phyloP scores from a whole-genome alignment of 1,140 invertebrate species.

The Drosophila sturtevanti region DNA sequence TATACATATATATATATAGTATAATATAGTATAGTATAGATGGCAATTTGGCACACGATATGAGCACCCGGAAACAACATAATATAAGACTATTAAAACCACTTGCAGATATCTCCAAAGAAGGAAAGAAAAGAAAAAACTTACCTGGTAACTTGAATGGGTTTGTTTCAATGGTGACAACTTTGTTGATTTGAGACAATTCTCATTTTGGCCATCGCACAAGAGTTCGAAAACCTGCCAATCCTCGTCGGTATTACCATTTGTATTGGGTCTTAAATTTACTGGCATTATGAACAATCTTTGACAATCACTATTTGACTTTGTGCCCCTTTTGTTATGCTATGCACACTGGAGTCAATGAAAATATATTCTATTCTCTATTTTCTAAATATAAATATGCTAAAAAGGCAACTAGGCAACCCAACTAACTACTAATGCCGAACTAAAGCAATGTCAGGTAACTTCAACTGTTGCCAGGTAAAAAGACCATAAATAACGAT shows the following conservation, averaged over 20 bases:
- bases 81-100: slow-evolving; percentile 42
- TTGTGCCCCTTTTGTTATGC: slow-evolving; percentile 20
- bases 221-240: slow-evolving; percentile 87
- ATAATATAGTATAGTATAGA: no score
- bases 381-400: slow-evolving; percentile 55
- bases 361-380: slow-evolving; percentile 48
- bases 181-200: slow-evolving; percentile 26
- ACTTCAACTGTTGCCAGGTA: slow-evolving; percentile 60
- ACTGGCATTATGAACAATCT: slow-evolving; percentile 43
- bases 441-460: slow-evolving; percentile 37
- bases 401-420: slow-evolving; percentile 42
- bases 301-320: slow-evolving; percentile 2
- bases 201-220: slow-evolving; percentile 57
- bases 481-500: slow-evolving; percentile 63
- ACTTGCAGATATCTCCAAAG: slow-evolving; percentile 27
- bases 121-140: slow-evolving; percentile 20
- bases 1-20: no score
- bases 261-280: slow-evolving; percentile 53
- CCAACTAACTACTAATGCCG: slow-evolving; percentile 7
- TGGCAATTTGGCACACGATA: slow-evolving; percentile 72
- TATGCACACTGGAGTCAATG: not conserved
- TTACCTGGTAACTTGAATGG: slow-evolving; percentile 35
- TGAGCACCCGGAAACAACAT: slow-evolving; percentile 14
- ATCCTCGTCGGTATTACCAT: slow-evolving; percentile 85
- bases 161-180: slow-evolving; percentile 11